Evolutionary conservation across 2,888 invertebrate species (phyloP), one percentile per base, ranked within the genome.

Genomic region (Tenthredo amoena): DNA sequence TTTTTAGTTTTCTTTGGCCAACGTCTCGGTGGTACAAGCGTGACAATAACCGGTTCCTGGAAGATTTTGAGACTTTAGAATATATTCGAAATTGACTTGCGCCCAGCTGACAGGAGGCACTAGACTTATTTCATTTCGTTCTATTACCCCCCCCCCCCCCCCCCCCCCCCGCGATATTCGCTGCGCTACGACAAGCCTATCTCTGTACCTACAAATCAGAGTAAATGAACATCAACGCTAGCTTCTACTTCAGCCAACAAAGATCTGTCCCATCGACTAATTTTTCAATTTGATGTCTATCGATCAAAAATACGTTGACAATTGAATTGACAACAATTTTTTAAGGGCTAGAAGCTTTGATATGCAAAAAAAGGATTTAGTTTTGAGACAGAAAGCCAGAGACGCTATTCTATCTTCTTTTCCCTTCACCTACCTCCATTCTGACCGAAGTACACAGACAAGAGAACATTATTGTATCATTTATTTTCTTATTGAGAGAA

Each of bases 361-460:
- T n/a, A 55, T n/a, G 55, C n/a, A 10, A 55, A n/a, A 55, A 55
- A n/a, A 15, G n/a, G n/a, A n/a, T 55, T 7, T 5, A 6, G n/a
- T n/a, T 55, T n/a, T 1, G 7, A n/a, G n/a, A 37, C 31, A 18
- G 18, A 21, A 50, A 55, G 31, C 9, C 5, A 34, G 31, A 15
- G 34, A 40, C 43, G 18, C 43, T 12, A 47, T 43, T 1, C 21
- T 3, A 74, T 12, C 15, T 55, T 34, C 37, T 47, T 31, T 77
- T 15, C 12, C 55, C 12, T 62, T 84, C 87, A 93, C 92, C 89
- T 92, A 93, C 93, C 93, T 93, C 93, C 91, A 93, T 91, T 89
- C 92, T 89, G 88, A 92, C 88, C 84, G 93, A 91, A 86, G 90
- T 89, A 87, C 92, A 93, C 87, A 93, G 89, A 88, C 93, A 93